Base-by-base conservation (phyloP, 2,888 invertebrate species). In the Drosophila anomelani region DNA sequence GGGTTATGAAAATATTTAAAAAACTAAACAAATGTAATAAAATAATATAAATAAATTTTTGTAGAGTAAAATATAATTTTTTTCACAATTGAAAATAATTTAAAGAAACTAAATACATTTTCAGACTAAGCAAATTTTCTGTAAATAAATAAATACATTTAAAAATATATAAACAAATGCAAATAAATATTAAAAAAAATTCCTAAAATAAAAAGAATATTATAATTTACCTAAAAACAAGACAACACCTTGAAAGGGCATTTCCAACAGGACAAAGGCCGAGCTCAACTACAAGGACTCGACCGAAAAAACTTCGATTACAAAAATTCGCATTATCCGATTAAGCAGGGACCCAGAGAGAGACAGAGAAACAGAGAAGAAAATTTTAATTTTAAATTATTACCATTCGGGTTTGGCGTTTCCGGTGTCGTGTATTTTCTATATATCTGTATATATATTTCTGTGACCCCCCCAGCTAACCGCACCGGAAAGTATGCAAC, bases 301-400 rank as follows among this genome's bases (percentile, higher is more conserved):
- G 68, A 69, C 77, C 75, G 46, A 43, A 46, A 39, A 46, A 83
- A 78, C 88, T 87, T 88, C 89, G 90, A 90, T 90, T 89, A 87
- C 75, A 43, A 75, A 84, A 79, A 72, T 79, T 79, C 85, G 68
- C 63, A 88, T 90, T 90, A 88, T 90, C 90, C 89, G 89, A 88
- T 88, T 88, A 88, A 79, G 73, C 81, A 62, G 49, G 70, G 41
- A 72, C 81, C 49, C 46, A 66, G 58, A 57, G 59, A 34, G 53
- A 29, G 9, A 46, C 56, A 23, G 36, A 57, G 10, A 20, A 62
- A 78, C 15, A 49, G 63, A 32, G 47, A 58, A 13, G 36, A 62
- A 78, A 84, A 87, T 83, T 85, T 80, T 76, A 83, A 85, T 82
- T 83, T 79, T 82, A 87, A 87, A 83, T 83, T 87, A 85, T 85